phyloP scores from a whole-genome alignment of 2,888 invertebrate genomes.

The Tiphia femorata region DNA sequence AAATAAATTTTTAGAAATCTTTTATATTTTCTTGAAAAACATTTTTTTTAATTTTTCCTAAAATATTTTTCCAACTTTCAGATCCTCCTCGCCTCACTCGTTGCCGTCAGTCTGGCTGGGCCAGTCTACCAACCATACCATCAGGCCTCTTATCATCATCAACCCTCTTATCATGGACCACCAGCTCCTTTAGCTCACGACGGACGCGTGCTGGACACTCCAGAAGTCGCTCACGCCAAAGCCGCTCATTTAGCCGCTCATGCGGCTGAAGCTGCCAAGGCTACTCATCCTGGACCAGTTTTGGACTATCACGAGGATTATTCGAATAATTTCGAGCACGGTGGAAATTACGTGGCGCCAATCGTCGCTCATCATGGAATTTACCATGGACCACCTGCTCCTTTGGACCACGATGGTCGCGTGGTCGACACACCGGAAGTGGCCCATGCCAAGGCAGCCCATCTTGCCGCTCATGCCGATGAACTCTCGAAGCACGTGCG shows the following conservation, averaged over 20 bases:
- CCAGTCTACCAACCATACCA: conserved; percentile 35
- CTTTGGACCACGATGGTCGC: conserved; percentile 54
- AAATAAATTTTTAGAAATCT: too few species aligned
- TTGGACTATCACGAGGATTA: conserved; percentile 4
- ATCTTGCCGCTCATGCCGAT: conserved; percentile 53
- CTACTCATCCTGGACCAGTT: conserved; percentile 16
- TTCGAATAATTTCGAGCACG: background rate
- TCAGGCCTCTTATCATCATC: conserved; percentile 22
- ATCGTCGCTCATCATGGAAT: conserved; percentile 23
- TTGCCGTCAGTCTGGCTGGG: conserved; percentile 31
- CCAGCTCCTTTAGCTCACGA: conserved; percentile 54
- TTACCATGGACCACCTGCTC: conserved; percentile 55
- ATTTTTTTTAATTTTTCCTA: too few species aligned
- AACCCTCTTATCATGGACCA: conserved; percentile 50
- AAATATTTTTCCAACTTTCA: too few species aligned
- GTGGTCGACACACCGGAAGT: conserved; percentile 63
- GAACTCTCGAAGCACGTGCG: conserved; percentile 46
- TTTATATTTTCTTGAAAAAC: background rate
- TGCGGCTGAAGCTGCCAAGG: conserved; percentile 36
- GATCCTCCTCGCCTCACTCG: conserved; percentile 37
- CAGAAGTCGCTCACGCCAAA: conserved; percentile 57
- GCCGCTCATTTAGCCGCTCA: conserved; percentile 52
- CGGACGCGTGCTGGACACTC: conserved; percentile 53
- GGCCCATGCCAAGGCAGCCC: conserved; percentile 60
- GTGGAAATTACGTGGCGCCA: conserved; percentile 12